Base-by-base conservation (phyloP, 2,888 invertebrate species). In the Argyresthia albistria region DNA sequence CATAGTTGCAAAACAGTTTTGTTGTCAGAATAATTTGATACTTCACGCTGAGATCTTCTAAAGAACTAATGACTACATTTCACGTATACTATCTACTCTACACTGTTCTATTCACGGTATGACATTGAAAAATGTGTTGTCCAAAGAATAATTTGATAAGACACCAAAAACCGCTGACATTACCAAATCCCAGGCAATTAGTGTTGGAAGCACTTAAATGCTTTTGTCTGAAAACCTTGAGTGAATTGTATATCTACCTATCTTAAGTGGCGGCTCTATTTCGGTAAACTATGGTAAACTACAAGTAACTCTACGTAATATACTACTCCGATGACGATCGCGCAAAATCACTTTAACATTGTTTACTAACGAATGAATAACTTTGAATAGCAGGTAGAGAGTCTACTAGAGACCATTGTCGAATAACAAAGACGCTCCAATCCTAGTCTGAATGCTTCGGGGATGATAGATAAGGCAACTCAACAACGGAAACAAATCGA, bases 351-450 rank as follows among this genome's bases (percentile, higher is more conserved):
- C 61, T 63, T 59, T 59, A 59, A 58, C 60, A 67, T 65, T 68
- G 61, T 68, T 61, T 59, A 56, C 60, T 60, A 45, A 57, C 60
- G 59, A 60, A 61, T 54, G 57, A 56, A 61, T 54, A 57, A 56
- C 58, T 59, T 62, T 63, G 56, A 59, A 61, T 58, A 62, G 67
- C 79, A 80, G 80, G 80, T 79, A 80, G 67, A 25, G 25, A 25
- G 6, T 25, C 25, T 25, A 25, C 6, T 25, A 25, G 25, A 64
- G 52, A 55, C 62, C 59, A 70, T 75, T 78, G 70, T 72, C 55
- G 59, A 59, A 45, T 46, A 11, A 46, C 46, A 52, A 52, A 52
- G 46, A 12, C 37, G 14, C 43, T 11, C n/a, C n/a, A n/a, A 25
- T 15, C 35, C 25, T 14, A 12, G 48, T 14, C 36, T 50, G 2